Base-by-base conservation (phyloP, 2,888 invertebrate genomes). In the Lasioglossum pauxillum region DNA sequence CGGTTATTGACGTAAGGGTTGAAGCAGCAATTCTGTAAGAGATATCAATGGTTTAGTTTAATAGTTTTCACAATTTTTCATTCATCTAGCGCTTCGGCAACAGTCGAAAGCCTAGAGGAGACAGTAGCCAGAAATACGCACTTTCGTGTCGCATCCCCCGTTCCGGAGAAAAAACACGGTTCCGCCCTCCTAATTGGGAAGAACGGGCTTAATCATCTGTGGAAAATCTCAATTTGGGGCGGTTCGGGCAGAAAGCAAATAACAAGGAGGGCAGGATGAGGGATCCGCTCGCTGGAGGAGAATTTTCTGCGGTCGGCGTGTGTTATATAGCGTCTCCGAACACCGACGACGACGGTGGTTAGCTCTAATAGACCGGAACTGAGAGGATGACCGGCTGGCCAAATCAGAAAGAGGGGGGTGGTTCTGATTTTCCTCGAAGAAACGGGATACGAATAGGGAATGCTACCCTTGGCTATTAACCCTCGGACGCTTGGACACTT, bases 361-460 rank as follows among this genome's bases (percentile, higher is more conserved):
- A 92, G 93, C 91, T 89, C 94, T 94, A 95, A 95, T 95, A 95
- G 95, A 94, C 94, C 93, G 94, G 94, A 95, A 95, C 92, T 89
- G 92, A 95, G 93, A 94, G 94, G 94, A 93, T 93, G 93, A 93
- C 91, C 93, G 89, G 83, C 89, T 90, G 92, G 90, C 91, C 92
- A 78, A 85, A 82, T 75, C 69, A 44, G 53, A 83, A 71, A 72
- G 31, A 75, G 31, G 60, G 44, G n/a, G 74, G 75, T n/a, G 31
- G 80, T 73, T 60, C 87, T 88, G 92, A 91, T 90, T 90, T 88
- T 76, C 69, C 79, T 64, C 77, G 80, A 77, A 71, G 60, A 83
- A 82, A 79, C 78, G 76, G 69, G 64, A 82, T 31, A 7, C 53
- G 85, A 87, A 86, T 83, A 78, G 74, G 84, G 76, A 12, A 44